Conservation (phyloP, 2,888 invertebrate species). For the Sarcophaga carnaria region DNA sequence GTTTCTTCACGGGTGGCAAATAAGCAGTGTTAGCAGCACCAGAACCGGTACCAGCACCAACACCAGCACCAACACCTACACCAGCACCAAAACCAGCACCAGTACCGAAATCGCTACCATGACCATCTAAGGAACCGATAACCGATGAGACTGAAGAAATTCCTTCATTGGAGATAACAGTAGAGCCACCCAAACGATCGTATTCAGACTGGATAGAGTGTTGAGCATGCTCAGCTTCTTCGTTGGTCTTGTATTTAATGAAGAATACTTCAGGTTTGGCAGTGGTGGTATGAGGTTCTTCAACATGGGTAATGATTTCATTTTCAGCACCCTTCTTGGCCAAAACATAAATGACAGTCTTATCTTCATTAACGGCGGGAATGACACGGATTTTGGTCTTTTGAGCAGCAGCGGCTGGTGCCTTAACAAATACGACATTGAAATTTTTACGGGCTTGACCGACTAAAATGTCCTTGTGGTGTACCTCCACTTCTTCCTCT, state of each 20-base stretch:
- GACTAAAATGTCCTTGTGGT: slow-evolving; percentile 64
- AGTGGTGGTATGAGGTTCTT: slow-evolving; percentile 67
- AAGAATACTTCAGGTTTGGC: slow-evolving; percentile 73
- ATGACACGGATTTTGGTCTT: slow-evolving; percentile 68
- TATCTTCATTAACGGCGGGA: slow-evolving; percentile 72
- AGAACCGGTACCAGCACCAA: slow-evolving; percentile 31
- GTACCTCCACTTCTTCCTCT: slow-evolving; percentile 69
- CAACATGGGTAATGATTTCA: slow-evolving; percentile 69
- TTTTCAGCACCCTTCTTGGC: slow-evolving; percentile 71
- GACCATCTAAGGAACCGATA: slow-evolving; percentile 69
- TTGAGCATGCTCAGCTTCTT: slow-evolving; percentile 73
- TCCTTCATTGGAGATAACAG: slow-evolving; percentile 71
- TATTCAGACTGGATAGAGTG: slow-evolving; percentile 72
- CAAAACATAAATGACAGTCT: slow-evolving; percentile 73
- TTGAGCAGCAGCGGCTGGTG: slow-evolving; percentile 64
- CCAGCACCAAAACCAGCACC: slow-evolving; percentile 14
- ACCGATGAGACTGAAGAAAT: slow-evolving; percentile 71
- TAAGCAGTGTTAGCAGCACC: slow-evolving; percentile 50
- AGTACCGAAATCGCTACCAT: slow-evolving; percentile 27
- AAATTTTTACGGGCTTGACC: slow-evolving; percentile 72
- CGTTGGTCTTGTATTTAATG: slow-evolving; percentile 72
- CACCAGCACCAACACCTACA: slow-evolving; percentile 45
- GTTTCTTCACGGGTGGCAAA: slow-evolving; percentile 66
- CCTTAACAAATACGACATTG: slow-evolving; percentile 73
- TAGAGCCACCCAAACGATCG: slow-evolving; percentile 71